These are phyloP conservation scores for Muricea muricata DNA, from an alignment of 92 coral and sea anemone species.

Conservation along the genomic window DNA sequence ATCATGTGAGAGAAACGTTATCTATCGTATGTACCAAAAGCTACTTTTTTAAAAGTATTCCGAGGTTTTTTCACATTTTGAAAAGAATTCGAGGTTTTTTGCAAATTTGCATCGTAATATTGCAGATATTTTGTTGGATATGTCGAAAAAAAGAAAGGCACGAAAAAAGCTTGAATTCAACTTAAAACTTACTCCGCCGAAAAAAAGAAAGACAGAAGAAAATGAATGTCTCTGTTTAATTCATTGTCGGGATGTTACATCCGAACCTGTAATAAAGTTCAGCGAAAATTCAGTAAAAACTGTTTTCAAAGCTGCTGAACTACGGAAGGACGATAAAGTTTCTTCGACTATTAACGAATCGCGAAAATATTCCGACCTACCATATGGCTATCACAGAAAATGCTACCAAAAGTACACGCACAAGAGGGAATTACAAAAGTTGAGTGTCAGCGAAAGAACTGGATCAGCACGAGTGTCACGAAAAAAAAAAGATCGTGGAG, in stretches of 20 bases:
- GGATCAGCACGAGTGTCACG: neutral
- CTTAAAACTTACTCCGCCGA: conserved; percentile 15
- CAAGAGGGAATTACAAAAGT: conserved; percentile 9
- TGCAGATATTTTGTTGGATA: too few species aligned
- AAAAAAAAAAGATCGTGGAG: neutral
- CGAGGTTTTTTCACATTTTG: too few species aligned
- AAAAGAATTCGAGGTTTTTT: too few species aligned
- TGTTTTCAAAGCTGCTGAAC: conserved; percentile 5
- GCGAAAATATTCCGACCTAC: conserved; percentile 23
- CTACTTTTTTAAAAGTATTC: too few species aligned
- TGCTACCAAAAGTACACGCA: conserved; percentile 35
- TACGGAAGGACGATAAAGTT: neutral
- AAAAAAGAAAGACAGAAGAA: conserved; percentile 5
- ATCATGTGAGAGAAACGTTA: too few species aligned
- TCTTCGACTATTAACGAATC: neutral
- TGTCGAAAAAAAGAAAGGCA: neutral
- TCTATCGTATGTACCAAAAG: too few species aligned
- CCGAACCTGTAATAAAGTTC: neutral
- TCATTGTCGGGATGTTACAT: neutral
- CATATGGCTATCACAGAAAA: conserved; percentile 5
- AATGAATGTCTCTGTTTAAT: neutral
- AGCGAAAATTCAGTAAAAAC: neutral
- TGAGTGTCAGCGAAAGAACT: neutral
- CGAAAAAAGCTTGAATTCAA: neutral
- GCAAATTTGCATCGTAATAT: too few species aligned